Evolutionary conservation across 2,888 invertebrate species (phyloP), one percentile per base, ranked within the genome.

Genomic region (Cerceris ruficornis): DNA sequence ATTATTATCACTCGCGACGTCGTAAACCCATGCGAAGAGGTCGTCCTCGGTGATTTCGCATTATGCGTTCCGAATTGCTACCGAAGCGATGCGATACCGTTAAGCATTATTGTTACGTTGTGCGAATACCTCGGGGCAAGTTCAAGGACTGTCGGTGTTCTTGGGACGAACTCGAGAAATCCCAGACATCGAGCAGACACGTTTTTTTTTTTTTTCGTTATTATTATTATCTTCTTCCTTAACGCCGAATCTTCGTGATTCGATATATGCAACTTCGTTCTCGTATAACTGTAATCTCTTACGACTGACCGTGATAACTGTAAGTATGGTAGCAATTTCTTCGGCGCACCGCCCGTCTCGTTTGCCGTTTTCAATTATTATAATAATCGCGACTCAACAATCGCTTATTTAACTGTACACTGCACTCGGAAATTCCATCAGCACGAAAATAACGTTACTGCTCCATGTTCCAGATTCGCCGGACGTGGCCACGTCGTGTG

Each of bases 331-430:
- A 28, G 28, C 28, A 28, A 28, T 28, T 28, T 28, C 28, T 28
- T 28, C 28, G 28, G 4, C 28, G 28, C 28, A 28, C 28, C 28
- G 28, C 28, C 28, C 28, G 28, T 28, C 28, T 28, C 28, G 28
- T 28, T 28, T 28, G 46, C 11, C 11, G 46, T 11, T 11, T 46
- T 46, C 11, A 46, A 46, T 46, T 46, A 11, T 11, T 46, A 46
- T 46, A 46, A 8, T 11, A 11, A 46, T 11, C 11, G 46, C 46
- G 11, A 46, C 11, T 46, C 46, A 46, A 46, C 46, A 11, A 46
- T 11, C 46, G 8, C 46, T 49, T 55, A 39, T 60, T 72, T 72
- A 72, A 72, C 60, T 72, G 67, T 72, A 72, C 67, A 42, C 42
- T 46, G 11, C 46, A 46, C 46, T 11, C 11, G 11, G 11, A 46